Percentiles rank a stretch among this genome's conserved stretches.
phyloP scores from a whole-genome alignment of 2,113 vertebrate species.

The Oenanthe melanoleuca region DNA sequence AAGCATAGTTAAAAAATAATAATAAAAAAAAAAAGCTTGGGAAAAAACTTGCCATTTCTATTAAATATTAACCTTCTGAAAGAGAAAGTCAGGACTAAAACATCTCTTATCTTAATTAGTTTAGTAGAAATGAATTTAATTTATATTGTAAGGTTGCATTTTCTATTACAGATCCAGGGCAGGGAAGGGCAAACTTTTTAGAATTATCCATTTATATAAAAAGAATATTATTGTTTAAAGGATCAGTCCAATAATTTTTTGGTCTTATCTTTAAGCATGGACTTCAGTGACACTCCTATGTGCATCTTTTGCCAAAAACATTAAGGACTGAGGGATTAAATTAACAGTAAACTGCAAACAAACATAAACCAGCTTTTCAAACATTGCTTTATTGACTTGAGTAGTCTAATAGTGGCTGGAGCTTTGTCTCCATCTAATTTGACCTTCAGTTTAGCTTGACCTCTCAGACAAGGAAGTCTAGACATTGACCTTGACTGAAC shows the following conservation, averaged over 20 bases:
- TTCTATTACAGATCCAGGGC: neutral
- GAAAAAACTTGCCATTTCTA: neutral
- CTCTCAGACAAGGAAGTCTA: constrained; percentile 61
- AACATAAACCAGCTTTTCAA: constrained; percentile 24
- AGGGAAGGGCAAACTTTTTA: neutral
- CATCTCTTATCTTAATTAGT: constrained; percentile 5
- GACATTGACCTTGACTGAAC: constrained; percentile 70
- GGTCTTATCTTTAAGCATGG: neutral
- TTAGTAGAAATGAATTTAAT: neutral
- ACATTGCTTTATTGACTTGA: neutral
- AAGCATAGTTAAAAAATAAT: neutral
- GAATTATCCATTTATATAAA: neutral
- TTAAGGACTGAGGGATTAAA: constrained; percentile 29
- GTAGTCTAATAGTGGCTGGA: neutral
- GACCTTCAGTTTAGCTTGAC: constrained; percentile 57
- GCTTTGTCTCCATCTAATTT: constrained; percentile 22
- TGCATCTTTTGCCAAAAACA: neutral
- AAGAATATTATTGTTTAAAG: neutral
- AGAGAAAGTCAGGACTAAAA: neutral
- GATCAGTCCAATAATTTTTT: neutral
- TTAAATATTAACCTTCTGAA: neutral
- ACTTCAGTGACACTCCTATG: neutral
- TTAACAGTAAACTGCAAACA: constrained; percentile 37
- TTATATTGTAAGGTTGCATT: neutral
- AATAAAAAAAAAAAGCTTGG: neutral